phyloP scores from a whole-genome alignment of 2,888 invertebrate species.

The Pherbina coryleti region DNA sequence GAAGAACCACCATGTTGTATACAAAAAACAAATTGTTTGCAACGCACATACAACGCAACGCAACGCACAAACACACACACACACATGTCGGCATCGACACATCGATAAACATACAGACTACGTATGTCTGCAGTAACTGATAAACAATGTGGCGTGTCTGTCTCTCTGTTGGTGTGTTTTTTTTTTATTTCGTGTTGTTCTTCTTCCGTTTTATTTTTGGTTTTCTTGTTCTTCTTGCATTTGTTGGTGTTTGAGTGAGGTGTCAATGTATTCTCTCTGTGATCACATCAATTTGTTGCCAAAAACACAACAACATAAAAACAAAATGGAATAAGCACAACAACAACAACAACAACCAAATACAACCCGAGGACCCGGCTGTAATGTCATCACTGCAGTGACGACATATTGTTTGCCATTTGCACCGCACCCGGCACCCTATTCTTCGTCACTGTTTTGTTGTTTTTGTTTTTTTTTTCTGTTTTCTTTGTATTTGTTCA shows the following conservation, averaged over 20 bases:
- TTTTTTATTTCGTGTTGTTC: not conserved
- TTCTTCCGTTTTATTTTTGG: not conserved
- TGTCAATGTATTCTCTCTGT: constrained; percentile 55
- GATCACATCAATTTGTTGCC: constrained; percentile 60
- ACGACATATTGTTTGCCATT: constrained; percentile 53
- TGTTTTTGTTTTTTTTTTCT: constrained; percentile 9
- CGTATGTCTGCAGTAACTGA: not conserved
- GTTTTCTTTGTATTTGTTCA: constrained; percentile 50
- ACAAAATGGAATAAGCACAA: not conserved
- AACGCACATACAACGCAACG: not conserved
- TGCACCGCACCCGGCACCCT: not conserved
- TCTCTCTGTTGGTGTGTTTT: not conserved
- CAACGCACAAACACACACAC: constrained; percentile 1
- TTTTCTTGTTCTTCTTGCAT: not conserved
- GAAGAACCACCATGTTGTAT: constrained; percentile 10
- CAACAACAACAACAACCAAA: constrained; percentile 8
- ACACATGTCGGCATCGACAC: not conserved
- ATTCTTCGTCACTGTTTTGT: not conserved
- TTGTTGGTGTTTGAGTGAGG: constrained; percentile 35
- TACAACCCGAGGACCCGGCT: constrained; percentile 12
- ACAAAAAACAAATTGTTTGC: constrained; percentile 27
- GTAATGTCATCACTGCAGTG: constrained; percentile 58
- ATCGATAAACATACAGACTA: not conserved
- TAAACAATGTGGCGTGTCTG: constrained; percentile 33
- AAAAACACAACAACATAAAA: constrained; percentile 10